Evolutionary conservation across 2,797 vertebrate species (phyloP).

Genomic region (Tadarida brasiliensis): DNA sequence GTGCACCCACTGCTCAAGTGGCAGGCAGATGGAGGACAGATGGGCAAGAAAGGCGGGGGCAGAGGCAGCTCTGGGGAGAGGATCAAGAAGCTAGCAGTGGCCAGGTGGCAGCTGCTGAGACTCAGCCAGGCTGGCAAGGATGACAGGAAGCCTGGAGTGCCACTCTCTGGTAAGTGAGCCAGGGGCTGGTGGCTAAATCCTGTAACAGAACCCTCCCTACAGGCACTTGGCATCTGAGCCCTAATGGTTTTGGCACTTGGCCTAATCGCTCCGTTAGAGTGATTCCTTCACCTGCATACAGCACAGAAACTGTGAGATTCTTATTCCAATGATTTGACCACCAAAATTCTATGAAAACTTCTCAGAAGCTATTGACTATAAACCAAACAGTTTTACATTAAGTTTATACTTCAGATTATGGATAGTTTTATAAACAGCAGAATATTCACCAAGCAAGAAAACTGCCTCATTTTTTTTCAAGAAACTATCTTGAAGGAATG

Average conservation of each 20-base stretch:
- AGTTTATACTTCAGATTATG: neutral
- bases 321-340: slow-evolving; percentile 32
- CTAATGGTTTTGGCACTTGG: slow-evolving; percentile 28
- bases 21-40: slow-evolving; percentile 63
- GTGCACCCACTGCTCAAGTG: neutral
- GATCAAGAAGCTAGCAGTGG: slow-evolving; percentile 17
- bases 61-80: neutral
- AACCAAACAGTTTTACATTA: slow-evolving; percentile 45
- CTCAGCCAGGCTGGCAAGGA: slow-evolving; percentile 46
- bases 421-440: neutral
- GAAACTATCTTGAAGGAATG: neutral
- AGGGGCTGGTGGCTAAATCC: slow-evolving; percentile 59
- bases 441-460: neutral
- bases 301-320: slow-evolving; percentile 56
- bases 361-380: neutral
- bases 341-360: slow-evolving; percentile 39
- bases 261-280: slow-evolving; percentile 68
- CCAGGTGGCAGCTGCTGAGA: neutral
- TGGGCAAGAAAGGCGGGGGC: neutral
- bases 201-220: slow-evolving; percentile 57
- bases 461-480: neutral
- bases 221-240: slow-evolving; percentile 63
- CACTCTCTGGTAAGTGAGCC: slow-evolving; percentile 68
- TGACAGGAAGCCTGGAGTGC: slow-evolving; percentile 70
- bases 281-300: slow-evolving; percentile 51